These are phyloP conservation scores for Grammomys surdaster DNA, from an alignment of 2,113 vertebrate species.

Conservation along the genomic window DNA sequence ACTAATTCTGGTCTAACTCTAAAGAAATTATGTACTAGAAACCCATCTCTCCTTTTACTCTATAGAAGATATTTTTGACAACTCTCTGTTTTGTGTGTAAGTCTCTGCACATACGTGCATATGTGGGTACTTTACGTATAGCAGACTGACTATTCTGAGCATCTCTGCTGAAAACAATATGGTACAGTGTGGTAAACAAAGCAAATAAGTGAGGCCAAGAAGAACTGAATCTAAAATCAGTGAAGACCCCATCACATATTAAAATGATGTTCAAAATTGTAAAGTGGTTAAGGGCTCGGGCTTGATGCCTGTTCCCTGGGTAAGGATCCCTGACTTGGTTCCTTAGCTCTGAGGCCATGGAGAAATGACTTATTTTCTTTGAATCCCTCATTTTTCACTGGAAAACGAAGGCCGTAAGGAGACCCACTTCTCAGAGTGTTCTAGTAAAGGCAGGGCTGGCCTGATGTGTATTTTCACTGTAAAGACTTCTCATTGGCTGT, in stretches of 20 bases:
- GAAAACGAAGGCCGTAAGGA: slow-evolving; percentile 34
- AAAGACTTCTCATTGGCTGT: not conserved
- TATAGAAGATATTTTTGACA: not conserved
- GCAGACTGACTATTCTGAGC: not conserved
- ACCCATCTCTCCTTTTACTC: not conserved
- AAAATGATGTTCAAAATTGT: slow-evolving; percentile 11
- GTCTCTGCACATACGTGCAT: not conserved
- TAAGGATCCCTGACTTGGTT: slow-evolving; percentile 27
- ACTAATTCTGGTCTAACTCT: slow-evolving; percentile 40
- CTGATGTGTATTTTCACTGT: not conserved
- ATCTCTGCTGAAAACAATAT: not conserved
- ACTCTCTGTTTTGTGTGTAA: not conserved
- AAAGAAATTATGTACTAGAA: slow-evolving; percentile 50
- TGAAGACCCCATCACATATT: not conserved
- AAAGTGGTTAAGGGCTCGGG: not conserved
- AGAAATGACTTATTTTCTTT: slow-evolving; percentile 37
- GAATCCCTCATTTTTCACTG: slow-evolving; percentile 22
- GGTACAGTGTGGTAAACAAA: not conserved
- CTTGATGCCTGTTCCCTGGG: not conserved
- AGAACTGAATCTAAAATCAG: not conserved
- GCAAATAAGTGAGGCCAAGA: not conserved
- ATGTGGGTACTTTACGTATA: not conserved
- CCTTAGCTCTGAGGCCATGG: not conserved
- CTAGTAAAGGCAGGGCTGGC: not conserved
- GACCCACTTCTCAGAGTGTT: not conserved